A percentile compares a stretch with the other conserved stretches of the same genome.
Evolutionary conservation across 2,797 vertebrate species (phyloP).

Genomic region (Melanotaenia nigrans): DNA sequence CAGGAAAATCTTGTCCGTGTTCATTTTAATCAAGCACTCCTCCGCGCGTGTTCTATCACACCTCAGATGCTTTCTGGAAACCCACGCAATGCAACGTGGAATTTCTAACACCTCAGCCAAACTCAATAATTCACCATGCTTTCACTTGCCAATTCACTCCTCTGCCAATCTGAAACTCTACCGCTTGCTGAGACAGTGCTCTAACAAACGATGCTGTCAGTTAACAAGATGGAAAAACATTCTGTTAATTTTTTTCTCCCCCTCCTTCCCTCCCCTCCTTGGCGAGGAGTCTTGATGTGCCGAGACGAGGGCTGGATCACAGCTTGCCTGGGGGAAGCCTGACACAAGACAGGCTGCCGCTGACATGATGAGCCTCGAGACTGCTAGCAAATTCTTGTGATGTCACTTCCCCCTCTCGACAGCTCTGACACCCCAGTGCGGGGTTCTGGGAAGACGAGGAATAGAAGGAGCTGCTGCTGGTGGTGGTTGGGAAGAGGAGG

Average conservation of each 20-base stretch:
- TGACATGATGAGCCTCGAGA: slow-evolving; percentile 82
- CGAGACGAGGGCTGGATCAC: slow-evolving; percentile 80
- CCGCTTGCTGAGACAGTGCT: slow-evolving; percentile 74
- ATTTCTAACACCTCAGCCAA: slow-evolving; percentile 75
- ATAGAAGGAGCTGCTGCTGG: slow-evolving; percentile 52
- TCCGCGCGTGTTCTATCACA: slow-evolving; percentile 70
- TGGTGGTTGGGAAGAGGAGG: slow-evolving; percentile 36
- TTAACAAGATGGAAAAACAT: slow-evolving; percentile 85
- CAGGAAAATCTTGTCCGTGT: slow-evolving; percentile 49
- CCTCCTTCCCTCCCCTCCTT: slow-evolving; percentile 57
- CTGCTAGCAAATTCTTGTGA: slow-evolving; percentile 82
- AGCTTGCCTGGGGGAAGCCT: slow-evolving; percentile 83
- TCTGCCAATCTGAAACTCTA: slow-evolving; percentile 73
- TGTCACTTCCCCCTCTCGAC: slow-evolving; percentile 83
- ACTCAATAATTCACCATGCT: slow-evolving; percentile 76
- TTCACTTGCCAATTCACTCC: slow-evolving; percentile 72
- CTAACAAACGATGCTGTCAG: slow-evolving; percentile 82
- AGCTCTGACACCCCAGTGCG: slow-evolving; percentile 78
- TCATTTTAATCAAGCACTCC: slow-evolving; percentile 73
- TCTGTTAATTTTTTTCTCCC: slow-evolving; percentile 79
- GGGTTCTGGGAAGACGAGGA: slow-evolving; percentile 58
- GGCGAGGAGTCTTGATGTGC: slow-evolving; percentile 74
- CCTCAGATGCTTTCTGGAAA: slow-evolving; percentile 72
- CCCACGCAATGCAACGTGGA: slow-evolving; percentile 66
- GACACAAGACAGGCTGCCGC: slow-evolving; percentile 82